phyloP scores from a whole-genome alignment of 2,113 vertebrate species.

The Chlorocebus sabaeus region DNA sequence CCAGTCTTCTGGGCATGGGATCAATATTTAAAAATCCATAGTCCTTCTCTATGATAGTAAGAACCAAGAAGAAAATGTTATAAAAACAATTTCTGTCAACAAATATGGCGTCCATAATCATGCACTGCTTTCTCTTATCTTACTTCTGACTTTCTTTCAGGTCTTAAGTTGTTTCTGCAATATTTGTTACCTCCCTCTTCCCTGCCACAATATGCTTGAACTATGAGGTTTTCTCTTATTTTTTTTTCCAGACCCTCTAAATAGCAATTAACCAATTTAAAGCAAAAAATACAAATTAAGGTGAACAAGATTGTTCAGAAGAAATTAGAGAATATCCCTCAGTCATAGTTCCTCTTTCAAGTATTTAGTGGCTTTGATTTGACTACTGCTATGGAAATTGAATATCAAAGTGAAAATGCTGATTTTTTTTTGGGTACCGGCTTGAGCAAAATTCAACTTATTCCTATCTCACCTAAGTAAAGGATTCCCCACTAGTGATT shows the following conservation, averaged over 20 bases:
- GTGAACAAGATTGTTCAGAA: neutral
- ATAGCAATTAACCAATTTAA: neutral
- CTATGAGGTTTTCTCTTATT: neutral
- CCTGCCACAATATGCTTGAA: neutral
- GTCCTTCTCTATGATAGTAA: neutral
- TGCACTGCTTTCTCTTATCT: neutral
- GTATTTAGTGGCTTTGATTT: neutral
- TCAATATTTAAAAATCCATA: neutral
- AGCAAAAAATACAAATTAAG: neutral
- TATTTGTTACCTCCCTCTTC: neutral
- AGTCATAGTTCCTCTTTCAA: neutral
- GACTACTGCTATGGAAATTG: neutral
- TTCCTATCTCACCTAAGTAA: neutral
- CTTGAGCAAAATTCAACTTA: neutral
- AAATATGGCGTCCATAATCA: neutral
- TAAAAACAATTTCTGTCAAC: neutral
- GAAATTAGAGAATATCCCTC: neutral
- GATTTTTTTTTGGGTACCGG: neutral
- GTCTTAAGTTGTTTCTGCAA: neutral
- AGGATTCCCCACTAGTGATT: neutral
- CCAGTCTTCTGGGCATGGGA: neutral
- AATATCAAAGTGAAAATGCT: neutral
- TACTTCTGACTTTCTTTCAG: neutral
- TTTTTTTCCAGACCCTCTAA: neutral
- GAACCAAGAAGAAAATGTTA: neutral